Evolutionary conservation across 2,888 invertebrate genomes (phyloP), one percentile per base, ranked within the genome.

Genomic region (Antheraea assamensis): DNA sequence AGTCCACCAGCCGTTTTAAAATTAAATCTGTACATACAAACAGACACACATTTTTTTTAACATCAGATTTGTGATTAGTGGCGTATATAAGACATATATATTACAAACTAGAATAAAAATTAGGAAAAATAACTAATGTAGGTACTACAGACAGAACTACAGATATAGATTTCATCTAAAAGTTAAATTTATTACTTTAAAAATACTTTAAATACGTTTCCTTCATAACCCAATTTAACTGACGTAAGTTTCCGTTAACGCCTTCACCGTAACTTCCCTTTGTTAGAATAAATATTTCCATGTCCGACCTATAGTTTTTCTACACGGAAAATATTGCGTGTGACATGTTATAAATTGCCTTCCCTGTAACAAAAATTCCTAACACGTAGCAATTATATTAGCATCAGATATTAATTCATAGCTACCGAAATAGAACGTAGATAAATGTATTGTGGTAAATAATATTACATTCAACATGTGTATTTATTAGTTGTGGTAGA

Each of bases 271-370:
- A 30, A 27, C 30, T 64, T 64, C 17, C 27, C 17, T 27, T 64
- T 64, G 61, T 64, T 64, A 64, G 30, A 27, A 30, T 17, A 30
- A 64, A 64, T 27, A 64, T 30, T 64, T 64, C 19, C 61, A 64
- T 64, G 30, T 64, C 27, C 30, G 30, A 30, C 27, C n/a, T 58
- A 24, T 24, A 21, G 58, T 24, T 58, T 58, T 24, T 58, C 21
- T 27, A 64, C 17, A 30, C 58, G 10, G 10, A 64, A 64, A 64
- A 64, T 64, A 64, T 64, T 30, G 30, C 61, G 61, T 64, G 61
- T 27, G 61, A 64, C 61, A 64, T 64, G 30, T 64, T 64, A 64
- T 64, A 64, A 30, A 64, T 64, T 64, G 30, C 61, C 61, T 30
- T 64, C 17, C 61, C 3, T 30, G 17, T 64, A 30, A 64, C 61